Evolutionary conservation across 2,113 vertebrate species (phyloP).

Genomic region (Barnardius zonarius): DNA sequence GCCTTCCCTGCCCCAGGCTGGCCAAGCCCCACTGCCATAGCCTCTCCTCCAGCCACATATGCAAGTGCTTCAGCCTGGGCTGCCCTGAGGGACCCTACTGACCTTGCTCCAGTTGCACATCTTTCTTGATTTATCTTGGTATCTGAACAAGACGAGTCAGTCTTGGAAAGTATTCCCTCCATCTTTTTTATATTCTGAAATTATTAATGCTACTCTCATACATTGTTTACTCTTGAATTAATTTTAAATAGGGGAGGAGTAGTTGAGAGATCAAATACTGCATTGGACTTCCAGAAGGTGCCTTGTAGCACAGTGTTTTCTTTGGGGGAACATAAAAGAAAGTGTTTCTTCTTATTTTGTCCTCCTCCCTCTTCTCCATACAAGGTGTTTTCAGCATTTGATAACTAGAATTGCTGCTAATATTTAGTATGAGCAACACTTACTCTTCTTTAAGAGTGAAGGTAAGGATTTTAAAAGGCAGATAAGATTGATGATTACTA

Average conservation of each 20-base stretch:
- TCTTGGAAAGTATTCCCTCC: not conserved
- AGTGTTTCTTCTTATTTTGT: not conserved
- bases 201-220: not conserved
- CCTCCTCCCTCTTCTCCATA: not conserved
- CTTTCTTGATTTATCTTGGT: conserved; percentile 1
- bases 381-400: not conserved
- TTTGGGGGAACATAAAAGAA: not conserved
- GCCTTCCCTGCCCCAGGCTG: not conserved
- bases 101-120: not conserved
- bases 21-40: not conserved
- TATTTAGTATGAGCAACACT: not conserved
- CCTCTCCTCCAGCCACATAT: not conserved
- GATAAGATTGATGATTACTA: not conserved
- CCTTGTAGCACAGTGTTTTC: not conserved
- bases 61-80: not conserved
- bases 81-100: not conserved
- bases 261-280: not conserved
- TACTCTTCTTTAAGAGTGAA: not conserved
- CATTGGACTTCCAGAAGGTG: not conserved
- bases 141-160: not conserved
- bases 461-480: not conserved
- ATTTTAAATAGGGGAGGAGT: not conserved
- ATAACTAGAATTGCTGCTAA: not conserved
- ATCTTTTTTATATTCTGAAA: not conserved
- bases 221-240: not conserved